Base-by-base conservation (phyloP, 2,888 invertebrate genomes). In the Meta bourneti region DNA sequence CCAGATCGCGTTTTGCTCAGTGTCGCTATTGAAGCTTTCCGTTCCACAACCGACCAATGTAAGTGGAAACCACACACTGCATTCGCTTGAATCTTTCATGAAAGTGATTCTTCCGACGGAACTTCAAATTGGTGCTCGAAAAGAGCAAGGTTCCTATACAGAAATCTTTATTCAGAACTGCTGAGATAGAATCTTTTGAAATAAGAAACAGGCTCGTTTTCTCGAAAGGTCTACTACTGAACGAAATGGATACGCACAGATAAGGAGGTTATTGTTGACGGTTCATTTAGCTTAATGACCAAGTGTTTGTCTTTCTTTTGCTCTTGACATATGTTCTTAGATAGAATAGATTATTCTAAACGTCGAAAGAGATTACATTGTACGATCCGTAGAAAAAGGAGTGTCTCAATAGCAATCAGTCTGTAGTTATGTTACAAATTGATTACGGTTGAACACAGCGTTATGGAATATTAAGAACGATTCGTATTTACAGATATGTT, bases 141-240 rank as follows among this genome's bases (percentile, higher is more conserved):
- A 61, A 34, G 16, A 79, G n/a, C 9, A 7, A 16, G 9, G 19
- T 69, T 71, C 11, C n/a, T 74, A 75, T 74, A 77, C 49, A 52
- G 52, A 77, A 20, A 77, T 51, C 51, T 61, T 20, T 75, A 51
- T 83, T 75, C 5, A 72, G 34, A 6, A 19, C 16, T 8, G 1
- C 11, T 19, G 11, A 34, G 84, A 84, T 84, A 75, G 54, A 84
- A 84, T 84, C 84, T 75, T 54, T 52, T 20, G 71, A 84, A 84
- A 61, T 75, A n/a, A 48, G 78, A 61, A 61, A 61, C 61, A 34
- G 61, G 7, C 61, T 61, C 16, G 61, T 34, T 34, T 34, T 34
- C 34, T 34, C 34, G 34, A 34, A 34, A 34, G 34, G 1, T 34
- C 34, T 5, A 61, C 61, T 52, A 52, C 52, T 78, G 52, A n/a